phyloP scores from a whole-genome alignment of 2,888 invertebrate genomes.

The Melieria omissa region DNA sequence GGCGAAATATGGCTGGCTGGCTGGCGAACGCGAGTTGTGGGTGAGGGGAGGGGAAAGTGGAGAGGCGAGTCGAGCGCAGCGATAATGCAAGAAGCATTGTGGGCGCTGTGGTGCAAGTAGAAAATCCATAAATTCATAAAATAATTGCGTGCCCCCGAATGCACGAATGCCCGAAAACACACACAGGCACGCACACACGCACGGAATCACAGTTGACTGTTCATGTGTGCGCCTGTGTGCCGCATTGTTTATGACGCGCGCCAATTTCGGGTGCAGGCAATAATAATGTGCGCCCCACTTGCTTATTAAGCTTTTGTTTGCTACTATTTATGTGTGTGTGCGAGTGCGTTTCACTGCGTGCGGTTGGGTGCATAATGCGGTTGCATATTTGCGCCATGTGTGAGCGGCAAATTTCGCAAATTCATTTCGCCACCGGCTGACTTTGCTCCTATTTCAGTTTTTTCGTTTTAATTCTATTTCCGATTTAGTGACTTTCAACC shows the following conservation, averaged over 20 bases:
- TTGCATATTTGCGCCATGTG: conserved; percentile 34
- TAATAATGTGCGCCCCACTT: conserved; percentile 2
- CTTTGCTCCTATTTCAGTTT: no score
- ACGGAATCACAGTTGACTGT: neutral
- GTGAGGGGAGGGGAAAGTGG: neutral
- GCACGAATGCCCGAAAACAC: conserved; percentile 18
- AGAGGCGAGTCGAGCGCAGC: neutral
- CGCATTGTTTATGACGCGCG: conserved; percentile 19
- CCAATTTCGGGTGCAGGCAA: conserved; percentile 74
- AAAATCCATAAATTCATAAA: conserved; percentile 53
- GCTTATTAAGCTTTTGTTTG: no score
- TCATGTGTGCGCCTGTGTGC: neutral
- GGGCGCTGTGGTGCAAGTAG: conserved; percentile 39
- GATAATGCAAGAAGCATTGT: conserved; percentile 28
- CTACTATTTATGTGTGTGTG: conserved; percentile 8
- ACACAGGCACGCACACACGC: neutral
- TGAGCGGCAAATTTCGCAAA: neutral
- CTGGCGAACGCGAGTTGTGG: no score
- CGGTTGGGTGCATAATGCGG: conserved; percentile 29
- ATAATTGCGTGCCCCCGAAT: conserved; percentile 45
- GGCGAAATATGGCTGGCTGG: neutral
- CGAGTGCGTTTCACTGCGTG: neutral
- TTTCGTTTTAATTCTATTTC: no score
- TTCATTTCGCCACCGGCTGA: conserved; percentile 1
- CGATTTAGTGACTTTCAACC: no score